phyloP scores from a whole-genome alignment of 2,888 invertebrate genomes.

The Drosophila mettleri region DNA sequence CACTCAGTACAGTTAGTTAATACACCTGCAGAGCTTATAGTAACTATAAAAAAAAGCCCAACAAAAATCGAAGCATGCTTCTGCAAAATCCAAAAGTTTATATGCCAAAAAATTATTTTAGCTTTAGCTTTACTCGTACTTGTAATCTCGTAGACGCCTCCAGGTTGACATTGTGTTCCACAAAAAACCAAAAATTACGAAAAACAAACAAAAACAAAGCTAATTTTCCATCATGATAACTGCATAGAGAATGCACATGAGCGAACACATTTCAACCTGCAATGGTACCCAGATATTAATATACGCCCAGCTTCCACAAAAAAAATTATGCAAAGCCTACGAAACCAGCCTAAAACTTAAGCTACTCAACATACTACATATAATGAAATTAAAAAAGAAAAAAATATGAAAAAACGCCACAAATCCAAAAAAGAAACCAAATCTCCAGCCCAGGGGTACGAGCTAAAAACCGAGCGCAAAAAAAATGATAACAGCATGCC shows the following conservation, averaged over 20 bases:
- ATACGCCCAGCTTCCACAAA: constrained; percentile 84
- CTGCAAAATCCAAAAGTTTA: constrained; percentile 42
- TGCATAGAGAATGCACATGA: constrained; percentile 57
- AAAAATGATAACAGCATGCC: constrained; percentile 66
- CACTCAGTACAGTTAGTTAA: constrained; percentile 36
- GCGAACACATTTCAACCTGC: constrained; percentile 77
- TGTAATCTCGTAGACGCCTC: constrained; percentile 64
- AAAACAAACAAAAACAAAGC: constrained; percentile 24
- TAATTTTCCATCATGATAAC: constrained; percentile 35
- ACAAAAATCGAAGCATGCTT: constrained; percentile 74
- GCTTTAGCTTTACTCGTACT: constrained; percentile 58
- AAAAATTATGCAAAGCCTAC: constrained; percentile 42
- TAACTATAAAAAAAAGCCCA: constrained; percentile 17
- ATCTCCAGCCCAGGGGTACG: constrained; percentile 72
- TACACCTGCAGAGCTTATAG: constrained; percentile 45
- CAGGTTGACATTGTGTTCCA: constrained; percentile 77
- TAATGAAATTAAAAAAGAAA: constrained; percentile 11
- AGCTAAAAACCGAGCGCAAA: constrained; percentile 66
- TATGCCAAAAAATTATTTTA: constrained; percentile 48
- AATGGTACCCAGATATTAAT: constrained; percentile 84
- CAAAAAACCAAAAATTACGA: constrained; percentile 16
- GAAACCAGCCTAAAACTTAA: constrained; percentile 40
- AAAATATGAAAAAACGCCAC: constrained; percentile 36
- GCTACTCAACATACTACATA: constrained; percentile 34
- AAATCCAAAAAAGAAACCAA: constrained; percentile 8